Base-by-base conservation (phyloP, 1,140 invertebrate species). In the Leptopilina clavipes region DNA sequence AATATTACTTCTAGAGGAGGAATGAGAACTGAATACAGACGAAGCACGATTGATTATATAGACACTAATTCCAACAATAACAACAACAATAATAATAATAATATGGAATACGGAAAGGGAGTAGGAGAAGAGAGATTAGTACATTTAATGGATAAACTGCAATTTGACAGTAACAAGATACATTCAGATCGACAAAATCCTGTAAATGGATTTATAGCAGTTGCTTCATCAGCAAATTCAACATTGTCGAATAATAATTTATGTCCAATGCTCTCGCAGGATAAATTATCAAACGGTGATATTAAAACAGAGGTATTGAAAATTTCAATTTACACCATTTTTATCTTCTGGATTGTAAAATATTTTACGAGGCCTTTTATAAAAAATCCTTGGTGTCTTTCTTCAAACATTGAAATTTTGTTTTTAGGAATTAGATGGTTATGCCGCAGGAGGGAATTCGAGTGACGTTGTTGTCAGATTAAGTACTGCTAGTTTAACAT, bases 1-100 rank as follows among this genome's bases (percentile, higher is more conserved):
- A 91, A 89, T 70, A 85, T 90, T 3, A 88, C 86, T 6, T 87
- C 84, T 19, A 84, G 84, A 31, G 87, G 86, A n/a, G 88, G 87
- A 10, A 87, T 83, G 7, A 87, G 81, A 65, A 83, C 81, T 2
- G 89, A 92, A 72, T 91, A 90, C 76, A 81, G 86, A 40, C 79
- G 87, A n/a, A 88, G 83, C 31, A 89, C 86, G 5, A 85, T 88
- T 5, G 91, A 92, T 70, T 92, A 91, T 76, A 84, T 92, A 0
- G 91, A 91, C 54, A 92, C 85, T 65, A 93, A 92, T 79, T 88
- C 91, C 0, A 92, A 91, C 70, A 90, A 86, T 5, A 31, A 31
- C 25, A 31, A 31, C 5, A 31, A 31, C 25, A n/a, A n/a, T n/a
- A n/a, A n/a, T 72, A 85, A 89, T 44, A 82, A 71, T 17, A 80